phyloP scores from a whole-genome alignment of 2,888 invertebrate genomes.

The Folsomia manolachei region DNA sequence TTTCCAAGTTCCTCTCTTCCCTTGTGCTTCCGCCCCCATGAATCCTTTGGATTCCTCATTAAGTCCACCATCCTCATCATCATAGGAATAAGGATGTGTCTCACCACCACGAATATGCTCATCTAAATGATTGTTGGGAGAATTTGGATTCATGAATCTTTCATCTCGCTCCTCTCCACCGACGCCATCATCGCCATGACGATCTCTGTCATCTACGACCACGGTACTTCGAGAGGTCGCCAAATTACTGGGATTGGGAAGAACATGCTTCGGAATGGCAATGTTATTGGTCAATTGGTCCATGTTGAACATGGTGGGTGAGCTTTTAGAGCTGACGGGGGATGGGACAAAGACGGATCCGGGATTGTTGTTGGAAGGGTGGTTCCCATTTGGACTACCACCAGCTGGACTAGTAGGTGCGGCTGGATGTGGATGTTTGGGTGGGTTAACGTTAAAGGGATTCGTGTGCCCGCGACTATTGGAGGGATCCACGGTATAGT shows the following conservation, averaged over 20 bases:
- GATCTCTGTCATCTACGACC: slow-evolving; percentile 36
- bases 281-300: slow-evolving; percentile 51
- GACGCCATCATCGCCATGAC: slow-evolving; percentile 30
- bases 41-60: slow-evolving; percentile 40
- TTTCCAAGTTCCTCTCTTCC: slow-evolving; percentile 50
- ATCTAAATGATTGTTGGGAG: slow-evolving; percentile 48
- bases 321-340: slow-evolving; percentile 50
- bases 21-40: slow-evolving; percentile 45
- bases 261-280: slow-evolving; percentile 50
- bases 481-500: slow-evolving; percentile 42
- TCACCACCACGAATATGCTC: slow-evolving; percentile 43
- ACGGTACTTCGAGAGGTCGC: slow-evolving; percentile 50
- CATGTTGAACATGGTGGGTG: slow-evolving; percentile 51
- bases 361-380: slow-evolving; percentile 40
- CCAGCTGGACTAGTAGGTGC: slow-evolving; percentile 18
- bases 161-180: slow-evolving; percentile 40
- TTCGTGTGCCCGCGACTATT: slow-evolving; percentile 31
- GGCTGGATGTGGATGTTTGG: slow-evolving; percentile 29
- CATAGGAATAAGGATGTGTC: slow-evolving; percentile 41
- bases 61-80: slow-evolving; percentile 26
- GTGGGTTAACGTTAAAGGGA: slow-evolving; percentile 36
- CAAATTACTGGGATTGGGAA: slow-evolving; percentile 51
- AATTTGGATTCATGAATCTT: slow-evolving; percentile 42
- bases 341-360: slow-evolving; percentile 50
- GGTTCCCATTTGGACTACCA: slow-evolving; percentile 34